Evolutionary conservation across 2,113 vertebrate species (phyloP).

Genomic region (Circaetus cinerascens): DNA sequence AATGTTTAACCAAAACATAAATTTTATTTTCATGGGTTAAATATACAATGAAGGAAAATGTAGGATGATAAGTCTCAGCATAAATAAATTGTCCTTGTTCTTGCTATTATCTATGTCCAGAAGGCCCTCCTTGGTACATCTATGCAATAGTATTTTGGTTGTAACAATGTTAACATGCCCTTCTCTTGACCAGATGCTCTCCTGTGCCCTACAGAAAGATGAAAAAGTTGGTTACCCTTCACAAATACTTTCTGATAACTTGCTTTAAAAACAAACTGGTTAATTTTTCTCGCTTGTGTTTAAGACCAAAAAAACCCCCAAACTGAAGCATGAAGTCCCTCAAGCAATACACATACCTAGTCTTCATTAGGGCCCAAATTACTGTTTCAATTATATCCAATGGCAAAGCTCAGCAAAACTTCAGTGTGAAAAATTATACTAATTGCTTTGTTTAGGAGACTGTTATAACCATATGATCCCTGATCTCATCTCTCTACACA

Average conservation of each 20-base stretch:
- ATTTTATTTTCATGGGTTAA: neutral
- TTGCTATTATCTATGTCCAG: neutral
- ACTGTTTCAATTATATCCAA: neutral
- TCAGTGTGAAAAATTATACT: neutral
- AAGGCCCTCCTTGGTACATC: neutral
- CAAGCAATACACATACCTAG: neutral
- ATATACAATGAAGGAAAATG: neutral
- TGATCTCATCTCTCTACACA: neutral
- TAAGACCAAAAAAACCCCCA: neutral
- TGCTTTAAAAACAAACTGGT: neutral
- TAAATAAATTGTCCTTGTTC: neutral
- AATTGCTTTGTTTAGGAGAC: neutral
- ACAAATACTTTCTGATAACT: neutral
- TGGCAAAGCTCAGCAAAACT: neutral
- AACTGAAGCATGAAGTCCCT: neutral
- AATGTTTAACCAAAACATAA: neutral
- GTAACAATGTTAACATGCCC: neutral
- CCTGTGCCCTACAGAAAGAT: neutral
- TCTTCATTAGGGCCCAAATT: neutral
- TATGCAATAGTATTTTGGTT: neutral
- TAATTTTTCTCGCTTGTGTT: neutral
- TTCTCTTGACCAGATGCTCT: neutral
- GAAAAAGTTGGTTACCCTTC: neutral
- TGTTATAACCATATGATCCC: neutral
- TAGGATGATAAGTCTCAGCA: neutral